These are phyloP conservation scores for Lutraria lutraria DNA, from an alignment of 2,888 invertebrate genomes.

Conservation along the genomic window DNA sequence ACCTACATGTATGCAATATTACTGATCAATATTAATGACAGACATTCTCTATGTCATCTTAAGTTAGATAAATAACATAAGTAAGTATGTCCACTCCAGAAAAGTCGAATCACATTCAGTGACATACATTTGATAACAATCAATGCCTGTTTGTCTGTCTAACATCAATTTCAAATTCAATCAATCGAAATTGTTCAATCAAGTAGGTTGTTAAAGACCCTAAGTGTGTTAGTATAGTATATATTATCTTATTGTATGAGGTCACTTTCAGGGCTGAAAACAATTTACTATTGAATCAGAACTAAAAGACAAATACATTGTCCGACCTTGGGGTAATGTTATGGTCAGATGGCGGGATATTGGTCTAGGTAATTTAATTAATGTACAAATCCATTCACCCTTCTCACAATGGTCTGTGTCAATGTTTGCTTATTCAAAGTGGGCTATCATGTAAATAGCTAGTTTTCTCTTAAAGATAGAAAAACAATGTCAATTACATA, in stretches of 20 bases:
- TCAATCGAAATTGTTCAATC: background rate
- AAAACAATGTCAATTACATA: background rate
- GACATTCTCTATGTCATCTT: background rate
- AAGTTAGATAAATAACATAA: background rate
- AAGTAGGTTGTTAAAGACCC: background rate
- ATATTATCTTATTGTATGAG: background rate
- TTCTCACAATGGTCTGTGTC: background rate
- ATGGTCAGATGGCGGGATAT: background rate
- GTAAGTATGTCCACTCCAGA: background rate
- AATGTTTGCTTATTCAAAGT: background rate
- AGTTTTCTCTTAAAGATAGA: background rate
- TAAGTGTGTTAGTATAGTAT: conserved; percentile 15
- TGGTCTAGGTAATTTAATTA: background rate
- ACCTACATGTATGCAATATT: background rate
- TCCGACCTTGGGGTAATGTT: conserved; percentile 1
- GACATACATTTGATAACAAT: background rate
- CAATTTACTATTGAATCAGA: background rate
- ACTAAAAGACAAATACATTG: conserved; percentile 18
- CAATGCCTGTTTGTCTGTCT: background rate
- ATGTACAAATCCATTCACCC: background rate
- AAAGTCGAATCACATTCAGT: conserved; percentile 7
- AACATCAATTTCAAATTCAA: background rate
- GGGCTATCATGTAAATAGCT: background rate
- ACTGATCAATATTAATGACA: background rate
- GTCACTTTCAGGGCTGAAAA: background rate